Percentiles rank a stretch among this genome's conserved stretches.
These are phyloP conservation scores for Prochilodus magdalenae DNA, from an alignment of 2,113 vertebrate species.

Conservation along the genomic window DNA sequence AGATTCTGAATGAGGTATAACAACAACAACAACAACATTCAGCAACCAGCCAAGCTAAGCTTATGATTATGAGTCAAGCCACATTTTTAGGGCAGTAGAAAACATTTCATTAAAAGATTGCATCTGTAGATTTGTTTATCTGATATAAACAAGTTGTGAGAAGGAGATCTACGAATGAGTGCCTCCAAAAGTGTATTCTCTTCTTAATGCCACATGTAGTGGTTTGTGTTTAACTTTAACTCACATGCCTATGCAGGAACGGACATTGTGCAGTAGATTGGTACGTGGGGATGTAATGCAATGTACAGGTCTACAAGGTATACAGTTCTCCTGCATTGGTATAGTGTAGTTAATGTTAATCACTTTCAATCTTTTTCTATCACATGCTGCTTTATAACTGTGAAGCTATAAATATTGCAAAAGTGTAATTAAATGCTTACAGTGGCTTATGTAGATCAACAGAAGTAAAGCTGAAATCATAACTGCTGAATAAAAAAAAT, in stretches of 20 bases:
- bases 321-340: neutral
- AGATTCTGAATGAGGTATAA: neutral
- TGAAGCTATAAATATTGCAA: conserved; percentile 28
- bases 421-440: conserved; percentile 22
- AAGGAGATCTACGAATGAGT: conserved; percentile 17
- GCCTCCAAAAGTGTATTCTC: neutral
- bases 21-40: neutral
- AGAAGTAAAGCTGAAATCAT: conserved; percentile 7
- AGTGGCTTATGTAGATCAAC: conserved; percentile 21
- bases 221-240: conserved; percentile 21
- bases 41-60: neutral
- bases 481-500: neutral
- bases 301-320: neutral
- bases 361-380: neutral
- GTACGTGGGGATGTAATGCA: conserved; percentile 7
- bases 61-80: neutral
- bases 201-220: conserved; percentile 1
- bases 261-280: neutral
- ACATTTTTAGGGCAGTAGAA: neutral
- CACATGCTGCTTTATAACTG: conserved; percentile 32
- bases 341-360: conserved; percentile 17
- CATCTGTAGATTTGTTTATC: conserved; percentile 12
- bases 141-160: conserved; percentile 15
- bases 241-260: conserved; percentile 11
- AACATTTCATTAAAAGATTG: neutral